Base-by-base conservation (phyloP, 2,113 vertebrate genomes). In the Misgurnus anguillicaudatus region DNA sequence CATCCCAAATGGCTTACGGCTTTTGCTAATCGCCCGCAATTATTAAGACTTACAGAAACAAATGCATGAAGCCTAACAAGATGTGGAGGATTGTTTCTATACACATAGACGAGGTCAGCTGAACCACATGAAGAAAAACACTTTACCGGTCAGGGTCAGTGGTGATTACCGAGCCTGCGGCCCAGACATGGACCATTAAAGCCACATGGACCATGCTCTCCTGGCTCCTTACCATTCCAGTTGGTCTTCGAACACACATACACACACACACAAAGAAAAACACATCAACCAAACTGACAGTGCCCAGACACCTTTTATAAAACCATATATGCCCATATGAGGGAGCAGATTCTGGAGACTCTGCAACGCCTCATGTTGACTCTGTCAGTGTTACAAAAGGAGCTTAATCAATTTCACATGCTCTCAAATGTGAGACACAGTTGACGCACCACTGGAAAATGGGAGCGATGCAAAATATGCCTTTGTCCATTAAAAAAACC, bases 391-490 rank as follows among this genome's bases (percentile, higher is more conserved):
- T 76, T 76, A 77, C 76, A 81, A 77, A 84, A 70, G 48, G 19
- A 77, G 53, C 55, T 38, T 68, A 72, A 85, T 84, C 69, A 78
- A 19, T 75, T 66, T 72, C 80, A 84, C 55, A 83, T 73, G 57
- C 83, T 85, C 82, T 47, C 31, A 71, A 73, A 69, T 74, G 83
- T 84, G 85, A 87, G 80, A 89, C 87, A 85, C 68, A 66, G 75
- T 17, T 57, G 55, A 84, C 79, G 89, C 79, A 79, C 72, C 73
- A 65, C 55, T 78, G 65, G 80, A 89, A 89, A 89, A 88, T 85
- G 80, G 77, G 81, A 87, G 75, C 87, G 85, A 90, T 89, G 84
- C 76, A 68, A 90, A 87, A 84, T 80, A 89, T 90, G 86, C 76
- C 58, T 38, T 45, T 73, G 21, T 31, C 42, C 21, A 55, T 24